Percentiles rank a stretch among this genome's conserved stretches.
phyloP scores from a whole-genome alignment of 2,113 vertebrate species.

The Prolemur simus region DNA sequence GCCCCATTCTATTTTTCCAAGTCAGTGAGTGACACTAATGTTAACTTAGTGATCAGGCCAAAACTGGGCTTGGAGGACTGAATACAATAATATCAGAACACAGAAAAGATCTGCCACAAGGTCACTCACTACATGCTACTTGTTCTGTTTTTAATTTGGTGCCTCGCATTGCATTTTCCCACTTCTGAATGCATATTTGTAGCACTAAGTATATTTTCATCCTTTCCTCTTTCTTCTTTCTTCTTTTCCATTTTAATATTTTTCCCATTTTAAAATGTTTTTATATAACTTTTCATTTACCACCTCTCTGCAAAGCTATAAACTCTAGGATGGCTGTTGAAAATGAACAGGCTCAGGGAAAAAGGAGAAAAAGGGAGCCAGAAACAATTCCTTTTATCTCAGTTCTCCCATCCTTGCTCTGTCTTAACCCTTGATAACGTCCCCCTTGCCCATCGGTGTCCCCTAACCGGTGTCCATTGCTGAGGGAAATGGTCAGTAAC shows the following conservation, averaged over 20 bases:
- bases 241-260: not conserved
- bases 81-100: not conserved
- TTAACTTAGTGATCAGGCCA: not conserved
- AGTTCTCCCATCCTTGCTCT: not conserved
- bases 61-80: not conserved
- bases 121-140: too few relatives aligned
- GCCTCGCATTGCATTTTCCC: not conserved
- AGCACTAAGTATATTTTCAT: not conserved
- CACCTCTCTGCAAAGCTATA: not conserved
- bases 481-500: rapidly evolving
- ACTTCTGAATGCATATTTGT: not conserved
- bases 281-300: not conserved
- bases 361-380: not conserved
- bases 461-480: too few relatives aligned
- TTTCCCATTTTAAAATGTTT: not conserved
- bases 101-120: not conserved
- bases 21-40: not conserved
- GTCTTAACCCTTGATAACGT: not conserved
- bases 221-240: not conserved
- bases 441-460: too few relatives aligned
- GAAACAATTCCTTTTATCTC: not conserved
- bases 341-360: not conserved
- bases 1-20: not conserved
- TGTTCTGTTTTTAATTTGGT: not conserved
- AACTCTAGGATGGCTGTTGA: not conserved